Base-by-base conservation (phyloP, 2,113 vertebrate genomes). In the Galemys pyrenaicus region DNA sequence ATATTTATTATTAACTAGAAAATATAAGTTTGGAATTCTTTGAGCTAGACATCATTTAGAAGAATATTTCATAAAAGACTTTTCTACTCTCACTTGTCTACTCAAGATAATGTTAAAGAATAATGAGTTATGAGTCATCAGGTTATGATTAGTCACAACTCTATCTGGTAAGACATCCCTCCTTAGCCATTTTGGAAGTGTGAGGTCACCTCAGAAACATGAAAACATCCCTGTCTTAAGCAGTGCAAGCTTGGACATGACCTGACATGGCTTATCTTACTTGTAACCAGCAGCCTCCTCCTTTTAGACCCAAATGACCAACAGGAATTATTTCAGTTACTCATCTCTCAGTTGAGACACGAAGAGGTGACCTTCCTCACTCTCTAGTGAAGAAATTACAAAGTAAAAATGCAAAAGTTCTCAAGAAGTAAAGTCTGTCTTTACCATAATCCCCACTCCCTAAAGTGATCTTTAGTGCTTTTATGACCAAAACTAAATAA, bases 401-500 rank as follows among this genome's bases (percentile, higher is more conserved):
- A 78, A 49, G 35, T 41, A 87, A 44, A 37, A 39, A 49, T 64
- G 44, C 15, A 64, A 37, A 77, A 44, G 32, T 51, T 89, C 28
- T 67, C 30, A 85, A 92, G 39, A 35, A 51, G 9, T 41, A 87
- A 93, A 94, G 44, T 60, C n/a, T 73, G 3, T 75, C 65, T 86
- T 70, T 92, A 92, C 0, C 5, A n/a, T 56, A 85, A 41, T 1
- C 2, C 11, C 3, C 30, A 49, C 44, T 92, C 94, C 65, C 87
- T 84, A 35, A 60, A 6, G 10, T 70, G 56, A 79, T 65, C 3
- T 58, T n/a, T 39, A 20, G 35, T 64, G 58, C 81, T 88, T 92
- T 85, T 86, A 67, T 93, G 58, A 83, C 56, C 70, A 75, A 78
- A 95, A 78, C 44, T 5, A 74, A 92, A 81, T 80, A 70, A 39